Evolutionary conservation across 1,140 invertebrate genomes (phyloP), one percentile per base, ranked within the genome.

Genomic region (Musca vetustissima): DNA sequence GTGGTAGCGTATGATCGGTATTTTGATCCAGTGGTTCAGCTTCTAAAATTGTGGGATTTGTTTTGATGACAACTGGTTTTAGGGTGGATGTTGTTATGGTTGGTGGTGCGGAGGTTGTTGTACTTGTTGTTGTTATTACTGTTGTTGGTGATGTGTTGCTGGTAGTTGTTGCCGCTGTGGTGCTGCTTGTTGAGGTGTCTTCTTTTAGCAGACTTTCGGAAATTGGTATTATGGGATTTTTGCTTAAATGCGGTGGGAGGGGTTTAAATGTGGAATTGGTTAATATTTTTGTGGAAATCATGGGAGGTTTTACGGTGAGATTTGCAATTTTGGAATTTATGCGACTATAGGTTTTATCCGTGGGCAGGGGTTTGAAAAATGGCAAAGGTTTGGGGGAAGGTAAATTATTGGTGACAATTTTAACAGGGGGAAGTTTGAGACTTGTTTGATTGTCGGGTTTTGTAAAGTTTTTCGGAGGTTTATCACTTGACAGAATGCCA

Each of bases 1-100:
- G 90, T 4, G 90, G 90, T 64, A 91, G 74, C 1, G 88, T 87
- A 25, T 76, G 78, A 1, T 53, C 71, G 83, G 86, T 65, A 28
- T 67, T 67, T 22, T 57, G 19, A n/a, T 81, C 78, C 9, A 79
- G 43, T 0, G 76, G 76, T 36, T 81, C 79, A 0, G 75, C 67
- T 53, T 80, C 76, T 86, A 89, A 70, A 48, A 80, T 80, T 25
- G 61, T 80, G 7, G 78, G 80, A 64, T 82, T 82, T 0, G 80
- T 80, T 67, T 82, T 75, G n/a, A 82, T 81, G 17, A 77, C 66
- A 22, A 80, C 52, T 0, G 80, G 79, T 8, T 66, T 75, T 50
- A 59, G 71, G 0, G 73, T 74, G 21, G 71, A 69, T 11, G 28
- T 48, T 28, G 50, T 21, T 0, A 47, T 25, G 3, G 25, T 7